Evolutionary conservation across 2,797 vertebrate genomes (phyloP).

Genomic region (Syngnathus acus): DNA sequence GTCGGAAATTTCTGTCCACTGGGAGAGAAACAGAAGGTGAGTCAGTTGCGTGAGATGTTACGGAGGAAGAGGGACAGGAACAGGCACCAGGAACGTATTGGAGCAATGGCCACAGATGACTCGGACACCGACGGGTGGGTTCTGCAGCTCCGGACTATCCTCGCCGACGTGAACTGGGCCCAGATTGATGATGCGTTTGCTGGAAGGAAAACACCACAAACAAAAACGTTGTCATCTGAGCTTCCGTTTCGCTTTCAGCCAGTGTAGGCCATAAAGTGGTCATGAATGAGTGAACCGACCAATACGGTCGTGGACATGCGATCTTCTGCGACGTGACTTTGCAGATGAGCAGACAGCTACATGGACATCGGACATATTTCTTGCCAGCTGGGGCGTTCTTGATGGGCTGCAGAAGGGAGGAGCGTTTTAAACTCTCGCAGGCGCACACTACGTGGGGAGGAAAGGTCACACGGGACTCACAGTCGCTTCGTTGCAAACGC

Average conservation of each 20-base stretch:
- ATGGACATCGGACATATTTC: slow-evolving; percentile 87
- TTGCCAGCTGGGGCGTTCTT: slow-evolving; percentile 85
- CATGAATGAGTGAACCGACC: slow-evolving; percentile 61
- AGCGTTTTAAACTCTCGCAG: background rate
- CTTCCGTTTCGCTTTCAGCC: no score
- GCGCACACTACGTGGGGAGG: background rate
- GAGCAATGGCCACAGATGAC: slow-evolving; percentile 84
- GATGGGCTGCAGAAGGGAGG: slow-evolving; percentile 70
- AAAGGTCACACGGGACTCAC: slow-evolving; percentile 55
- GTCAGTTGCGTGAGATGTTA: background rate
- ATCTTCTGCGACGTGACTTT: slow-evolving; percentile 85
- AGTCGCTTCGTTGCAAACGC: slow-evolving; percentile 83
- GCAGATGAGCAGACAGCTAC: slow-evolving; percentile 88
- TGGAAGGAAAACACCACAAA: slow-evolving; percentile 24
- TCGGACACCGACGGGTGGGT: slow-evolving; percentile 71
- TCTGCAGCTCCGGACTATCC: slow-evolving; percentile 70
- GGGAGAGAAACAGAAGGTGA: background rate
- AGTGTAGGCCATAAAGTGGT: no score
- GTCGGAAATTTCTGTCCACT: slow-evolving; percentile 85
- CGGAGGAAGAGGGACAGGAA: background rate
- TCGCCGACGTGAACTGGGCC: slow-evolving; percentile 76
- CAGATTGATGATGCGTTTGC: slow-evolving; percentile 84
- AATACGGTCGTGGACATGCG: slow-evolving; percentile 82
- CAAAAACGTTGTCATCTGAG: background rate
- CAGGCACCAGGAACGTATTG: slow-evolving; percentile 78